Evolutionary conservation across 2,888 invertebrate genomes (phyloP), one percentile per base, ranked within the genome.

Genomic region (Gastrophysa polygoni): DNA sequence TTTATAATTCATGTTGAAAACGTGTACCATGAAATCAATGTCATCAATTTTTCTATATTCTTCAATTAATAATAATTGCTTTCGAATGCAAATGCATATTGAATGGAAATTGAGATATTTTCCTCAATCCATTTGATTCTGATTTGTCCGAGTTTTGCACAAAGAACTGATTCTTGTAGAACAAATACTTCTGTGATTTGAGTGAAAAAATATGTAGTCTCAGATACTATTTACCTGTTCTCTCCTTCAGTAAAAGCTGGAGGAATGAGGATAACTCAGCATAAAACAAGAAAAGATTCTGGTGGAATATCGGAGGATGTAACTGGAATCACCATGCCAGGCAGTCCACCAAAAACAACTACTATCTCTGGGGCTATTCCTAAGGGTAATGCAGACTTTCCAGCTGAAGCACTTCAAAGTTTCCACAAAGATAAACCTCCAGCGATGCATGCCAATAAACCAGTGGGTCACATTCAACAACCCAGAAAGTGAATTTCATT

Each of bases 221-320:
- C n/a, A n/a, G n/a, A n/a, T n/a, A n/a, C 21, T 50, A 34, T 32
- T 43, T 50, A 8, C 18, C 21, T 24, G 14, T 20, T 56, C 29
- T 57, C 54, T 67, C 24, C 59, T 69, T 29, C 54, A 95, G 95
- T 94, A 2, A 95, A 95, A 85, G 95, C 93, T 60, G 95, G 95
- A 54, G 94, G 95, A 1, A 95, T 94, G 94, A 86, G 95, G 71
- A 94, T 95, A 75, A 93, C 92, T 11, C 95, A 95, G 76, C 91
- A 95, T 77, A 95, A 95, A 81, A 82, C 85, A 1, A 86, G 89
- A 5, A 88, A 88, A 71, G 82, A 87, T 43, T 89, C 88, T 70
- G 88, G 89, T 57, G 84, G 86, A 7, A 81, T 86, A 2, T 85
- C 87, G 55, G 91, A 91, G 77, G 91, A 91, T 75, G 86, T 88